Conservation (phyloP, 2,113 vertebrate genomes). For the Ovis canadensis region DNA sequence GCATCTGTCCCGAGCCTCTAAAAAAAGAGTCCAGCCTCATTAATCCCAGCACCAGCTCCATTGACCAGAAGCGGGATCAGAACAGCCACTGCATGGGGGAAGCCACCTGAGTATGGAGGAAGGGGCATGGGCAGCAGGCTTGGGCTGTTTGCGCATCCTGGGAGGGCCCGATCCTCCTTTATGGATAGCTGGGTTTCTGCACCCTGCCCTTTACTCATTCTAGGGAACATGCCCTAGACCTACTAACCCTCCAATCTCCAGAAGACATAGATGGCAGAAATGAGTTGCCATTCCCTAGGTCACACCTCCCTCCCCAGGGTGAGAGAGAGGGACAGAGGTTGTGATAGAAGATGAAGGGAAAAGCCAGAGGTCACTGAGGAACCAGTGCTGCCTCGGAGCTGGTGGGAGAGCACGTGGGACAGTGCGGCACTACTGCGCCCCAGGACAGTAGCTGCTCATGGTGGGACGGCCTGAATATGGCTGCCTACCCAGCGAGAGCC, state of each 20-base stretch:
- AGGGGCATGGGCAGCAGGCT: no score
- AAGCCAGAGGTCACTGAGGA: not conserved
- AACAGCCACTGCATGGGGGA: accelerated
- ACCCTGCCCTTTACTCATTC: not conserved
- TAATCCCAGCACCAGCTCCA: not conserved
- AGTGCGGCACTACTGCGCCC: accelerated
- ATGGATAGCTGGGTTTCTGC: not conserved
- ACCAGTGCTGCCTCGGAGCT: not conserved
- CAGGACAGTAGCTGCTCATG: not conserved
- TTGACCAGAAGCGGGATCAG: no score
- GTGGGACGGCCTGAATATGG: not conserved
- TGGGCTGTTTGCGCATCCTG: not conserved
- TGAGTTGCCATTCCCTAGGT: not conserved
- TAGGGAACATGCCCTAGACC: not conserved
- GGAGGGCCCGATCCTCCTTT: not conserved
- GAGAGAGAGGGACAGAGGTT: not conserved
- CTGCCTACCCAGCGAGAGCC: not conserved
- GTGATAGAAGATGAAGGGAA: not conserved
- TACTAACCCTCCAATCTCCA: not conserved
- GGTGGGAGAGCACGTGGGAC: not conserved
- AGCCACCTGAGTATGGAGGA: not conserved
- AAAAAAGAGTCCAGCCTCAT: not conserved
- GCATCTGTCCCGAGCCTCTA: not conserved
- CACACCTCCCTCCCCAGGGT: not conserved
- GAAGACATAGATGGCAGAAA: not conserved